Evolutionary conservation across 2,797 vertebrate species (phyloP), one percentile per base, ranked within the genome.

Genomic region (Lepus townsendii): DNA sequence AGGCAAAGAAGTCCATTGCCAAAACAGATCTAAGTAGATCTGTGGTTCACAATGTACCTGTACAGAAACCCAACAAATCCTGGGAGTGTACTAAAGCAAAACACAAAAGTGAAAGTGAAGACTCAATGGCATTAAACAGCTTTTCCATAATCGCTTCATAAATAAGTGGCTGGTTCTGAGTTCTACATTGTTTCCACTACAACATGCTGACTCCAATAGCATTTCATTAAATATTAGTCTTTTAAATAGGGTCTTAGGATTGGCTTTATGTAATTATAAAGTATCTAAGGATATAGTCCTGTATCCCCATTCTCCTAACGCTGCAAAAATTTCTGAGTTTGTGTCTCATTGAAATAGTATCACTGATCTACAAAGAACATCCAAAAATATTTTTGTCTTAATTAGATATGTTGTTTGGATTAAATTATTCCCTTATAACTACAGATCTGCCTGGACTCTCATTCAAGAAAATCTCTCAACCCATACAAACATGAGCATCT

Each of bases 31-130:
- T 47, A 80, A n/a, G 3, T 50, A 69, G 89, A 14, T 2, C 20
- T 14, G 4, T 27, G 35, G 32, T n/a, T 0, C 50, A n/a, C 0
- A 66, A 6, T 7, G 0, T n/a, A 9, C 13, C 5, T 30, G 35
- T 52, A 24, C 7, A 11, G 32, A 26, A 8, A 27, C 12, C 38
- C 26, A 87, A 4, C 32, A 35, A 52, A 42, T 60, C 24, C 4
- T 65, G 27, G 42, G n/a, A 14, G 22, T 42, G 38, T 42, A 26
- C 10, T 12, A 26, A 78, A 2, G 19, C 24, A 20, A 65, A 65
- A 52, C 1, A n/a, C 11, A 32, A 47, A 54, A 63, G 22, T 62
- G 12, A 19, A 86, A 54, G 24, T 76, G 26, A 71, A 5, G 7
- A 92, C 63, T 83, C 35, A 60, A 83, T 78, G 20, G 77, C 77